Percentiles rank a stretch among this genome's conserved stretches.
phyloP scores from a whole-genome alignment of 2,797 vertebrate species.

The Anas bernieri region DNA sequence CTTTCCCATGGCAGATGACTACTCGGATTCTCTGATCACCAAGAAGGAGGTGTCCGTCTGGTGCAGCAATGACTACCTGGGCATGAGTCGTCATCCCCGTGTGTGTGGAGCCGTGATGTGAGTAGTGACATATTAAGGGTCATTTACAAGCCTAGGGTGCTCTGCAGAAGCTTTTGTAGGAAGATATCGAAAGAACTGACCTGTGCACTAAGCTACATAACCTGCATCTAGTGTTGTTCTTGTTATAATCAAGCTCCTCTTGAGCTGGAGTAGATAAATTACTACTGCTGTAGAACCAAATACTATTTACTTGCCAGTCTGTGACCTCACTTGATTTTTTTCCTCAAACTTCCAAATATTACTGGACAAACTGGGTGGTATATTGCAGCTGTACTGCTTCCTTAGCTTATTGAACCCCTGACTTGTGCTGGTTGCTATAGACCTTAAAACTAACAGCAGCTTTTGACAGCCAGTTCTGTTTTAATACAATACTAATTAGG shows the following conservation, averaged over 20 bases:
- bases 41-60: constrained; percentile 92
- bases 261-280: not conserved
- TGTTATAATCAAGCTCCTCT: not conserved
- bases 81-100: constrained; percentile 92
- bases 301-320: not conserved
- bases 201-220: not conserved
- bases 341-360: not conserved
- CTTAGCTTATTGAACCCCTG: not conserved
- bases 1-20: constrained; percentile 93
- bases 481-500: not conserved
- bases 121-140: constrained; percentile 65
- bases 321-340: not conserved
- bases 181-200: not conserved
- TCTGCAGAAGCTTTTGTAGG: not conserved
- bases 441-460: not conserved
- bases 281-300: no score
- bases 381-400: not conserved
- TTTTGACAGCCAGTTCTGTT: not conserved
- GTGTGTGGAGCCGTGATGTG: constrained; percentile 88
- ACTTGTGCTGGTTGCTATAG: not conserved
- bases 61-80: constrained; percentile 97
- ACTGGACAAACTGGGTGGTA: not conserved
- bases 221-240: not conserved
- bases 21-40: constrained; percentile 82
- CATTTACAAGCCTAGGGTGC: not conserved